Conservation (phyloP, 2,113 vertebrate species). For the Camelus bactrianus region DNA sequence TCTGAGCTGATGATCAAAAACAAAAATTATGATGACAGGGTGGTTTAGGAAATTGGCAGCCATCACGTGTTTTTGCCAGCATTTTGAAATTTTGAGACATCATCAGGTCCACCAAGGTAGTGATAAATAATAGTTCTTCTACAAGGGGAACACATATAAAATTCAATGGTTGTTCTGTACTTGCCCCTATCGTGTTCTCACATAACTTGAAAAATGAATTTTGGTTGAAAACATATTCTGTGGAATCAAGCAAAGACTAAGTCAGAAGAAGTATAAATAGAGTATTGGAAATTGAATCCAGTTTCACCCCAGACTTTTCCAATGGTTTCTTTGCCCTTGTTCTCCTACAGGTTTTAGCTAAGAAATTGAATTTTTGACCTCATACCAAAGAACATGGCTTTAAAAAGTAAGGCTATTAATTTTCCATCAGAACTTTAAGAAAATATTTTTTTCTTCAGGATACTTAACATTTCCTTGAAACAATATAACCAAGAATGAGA, state of each 20-base stretch:
- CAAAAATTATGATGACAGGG: not conserved
- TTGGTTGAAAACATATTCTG: not conserved
- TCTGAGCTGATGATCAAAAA: constrained; percentile 36
- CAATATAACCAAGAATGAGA: not conserved
- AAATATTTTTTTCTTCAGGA: not conserved
- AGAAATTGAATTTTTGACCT: not conserved
- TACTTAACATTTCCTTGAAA: not conserved
- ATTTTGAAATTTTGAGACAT: constrained; percentile 2
- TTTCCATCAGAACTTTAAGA: not conserved
- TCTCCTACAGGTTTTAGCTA: constrained; percentile 22
- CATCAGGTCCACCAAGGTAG: not conserved
- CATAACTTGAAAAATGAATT: constrained; percentile 20
- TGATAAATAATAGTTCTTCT: not conserved
- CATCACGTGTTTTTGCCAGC: not conserved
- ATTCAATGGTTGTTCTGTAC: not conserved
- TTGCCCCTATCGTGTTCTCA: not conserved
- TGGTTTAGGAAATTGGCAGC: not conserved
- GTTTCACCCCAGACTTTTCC: not conserved
- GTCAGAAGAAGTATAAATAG: constrained; percentile 21
- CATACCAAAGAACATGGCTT: not conserved
- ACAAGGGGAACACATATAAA: not conserved
- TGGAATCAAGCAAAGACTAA: not conserved
- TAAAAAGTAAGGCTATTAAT: not conserved
- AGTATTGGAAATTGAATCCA: not conserved
- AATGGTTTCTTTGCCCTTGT: constrained; percentile 10